Conservation (phyloP, 2,797 vertebrate species). For the Enteromius trimaculatus region DNA sequence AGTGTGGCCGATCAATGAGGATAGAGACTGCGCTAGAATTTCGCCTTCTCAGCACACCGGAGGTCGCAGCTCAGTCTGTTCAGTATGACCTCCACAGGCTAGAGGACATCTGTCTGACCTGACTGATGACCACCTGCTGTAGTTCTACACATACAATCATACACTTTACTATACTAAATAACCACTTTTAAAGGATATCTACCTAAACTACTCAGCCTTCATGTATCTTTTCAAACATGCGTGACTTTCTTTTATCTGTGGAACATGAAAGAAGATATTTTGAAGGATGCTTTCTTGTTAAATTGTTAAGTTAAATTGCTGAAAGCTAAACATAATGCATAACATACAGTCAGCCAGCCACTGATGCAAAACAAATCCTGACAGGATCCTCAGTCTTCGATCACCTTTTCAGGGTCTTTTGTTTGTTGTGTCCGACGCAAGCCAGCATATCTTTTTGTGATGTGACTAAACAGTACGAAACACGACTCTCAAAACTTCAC, state of each 20-base stretch:
- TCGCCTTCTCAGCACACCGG: conserved; percentile 39
- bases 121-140: conserved; percentile 18
- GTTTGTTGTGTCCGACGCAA: neutral
- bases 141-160: neutral
- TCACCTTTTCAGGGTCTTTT: neutral
- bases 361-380: neutral
- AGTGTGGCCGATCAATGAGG: conserved; percentile 52
- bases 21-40: conserved; percentile 52
- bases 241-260: neutral
- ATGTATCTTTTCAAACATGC: neutral
- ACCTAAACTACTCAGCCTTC: neutral
- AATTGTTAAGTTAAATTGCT: neutral
- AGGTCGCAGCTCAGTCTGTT: conserved; percentile 54
- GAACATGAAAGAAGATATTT: neutral
- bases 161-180: neutral
- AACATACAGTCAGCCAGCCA: neutral
- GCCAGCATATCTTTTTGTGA: conserved; percentile 21
- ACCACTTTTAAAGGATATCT: neutral
- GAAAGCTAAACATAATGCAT: neutral
- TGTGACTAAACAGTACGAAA: conserved; percentile 41
- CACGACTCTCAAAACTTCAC: conserved; percentile 44
- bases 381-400: neutral
- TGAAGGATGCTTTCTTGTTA: neutral
- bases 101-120: conserved; percentile 57
- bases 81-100: conserved; percentile 55